Conservation (phyloP, 2,113 vertebrate genomes). For the Marcusenius ussheri region DNA sequence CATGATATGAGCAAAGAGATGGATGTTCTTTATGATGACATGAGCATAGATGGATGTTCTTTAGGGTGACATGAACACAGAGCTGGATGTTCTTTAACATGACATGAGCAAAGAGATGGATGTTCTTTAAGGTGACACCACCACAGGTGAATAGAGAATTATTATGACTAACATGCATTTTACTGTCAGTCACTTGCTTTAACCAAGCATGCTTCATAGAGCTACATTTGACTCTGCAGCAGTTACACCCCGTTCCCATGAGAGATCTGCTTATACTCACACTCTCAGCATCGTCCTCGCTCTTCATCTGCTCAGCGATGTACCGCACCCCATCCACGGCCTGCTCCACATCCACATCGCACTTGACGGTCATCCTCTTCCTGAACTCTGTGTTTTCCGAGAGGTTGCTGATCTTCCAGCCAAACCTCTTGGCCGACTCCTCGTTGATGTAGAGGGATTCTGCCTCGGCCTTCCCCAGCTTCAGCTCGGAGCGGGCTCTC, state of each 20-base stretch:
- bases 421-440: constrained; percentile 55
- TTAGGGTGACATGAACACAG: neutral
- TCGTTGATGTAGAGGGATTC: constrained; percentile 57
- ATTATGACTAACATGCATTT: neutral
- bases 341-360: constrained; percentile 57
- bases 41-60: neutral
- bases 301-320: constrained; percentile 68
- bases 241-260: neutral
- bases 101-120: neutral
- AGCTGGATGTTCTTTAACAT: neutral
- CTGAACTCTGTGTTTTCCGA: constrained; percentile 58
- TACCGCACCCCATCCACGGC: constrained; percentile 65
- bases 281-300: constrained; percentile 66
- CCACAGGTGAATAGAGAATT: neutral
- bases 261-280: constrained; percentile 41
- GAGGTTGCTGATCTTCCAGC: constrained; percentile 52
- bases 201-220: neutral
- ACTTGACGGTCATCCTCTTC: constrained; percentile 54
- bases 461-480: constrained; percentile 25
- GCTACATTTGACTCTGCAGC: neutral
- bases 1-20: too few species aligned
- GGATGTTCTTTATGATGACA: too few species aligned
- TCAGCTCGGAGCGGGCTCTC: constrained; percentile 45
- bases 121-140: neutral
- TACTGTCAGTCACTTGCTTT: neutral